Conservation (phyloP, 2,888 invertebrate genomes). For the Erebia aethiops region DNA sequence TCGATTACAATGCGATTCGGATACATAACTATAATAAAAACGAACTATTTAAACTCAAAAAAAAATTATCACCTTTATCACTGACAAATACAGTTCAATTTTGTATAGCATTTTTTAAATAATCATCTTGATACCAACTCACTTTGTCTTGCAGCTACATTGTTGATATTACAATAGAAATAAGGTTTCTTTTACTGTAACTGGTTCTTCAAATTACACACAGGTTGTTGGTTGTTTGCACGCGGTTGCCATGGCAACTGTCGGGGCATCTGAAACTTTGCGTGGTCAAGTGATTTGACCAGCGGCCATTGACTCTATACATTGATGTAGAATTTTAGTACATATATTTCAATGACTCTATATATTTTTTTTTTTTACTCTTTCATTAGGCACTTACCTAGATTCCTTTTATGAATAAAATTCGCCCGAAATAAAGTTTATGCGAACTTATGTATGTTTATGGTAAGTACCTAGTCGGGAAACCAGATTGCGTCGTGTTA, state of each 20-base stretch:
- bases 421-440: no score
- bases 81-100: not conserved
- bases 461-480: no score
- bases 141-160: not conserved
- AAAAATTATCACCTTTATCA: conserved; percentile 8
- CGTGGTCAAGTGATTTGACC: conserved; percentile 56
- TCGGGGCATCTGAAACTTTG: conserved; percentile 65
- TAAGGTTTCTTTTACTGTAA: not conserved
- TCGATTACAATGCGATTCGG: not conserved
- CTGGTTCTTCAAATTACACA: not conserved
- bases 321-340: no score
- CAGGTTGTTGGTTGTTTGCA: conserved; percentile 54
- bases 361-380: no score
- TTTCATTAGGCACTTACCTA: conserved; percentile 33
- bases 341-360: conserved; percentile 66
- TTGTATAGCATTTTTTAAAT: not conserved
- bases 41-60: not conserved
- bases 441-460: no score
- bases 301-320: conserved; percentile 59
- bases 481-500: no score
- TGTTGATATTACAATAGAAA: not conserved
- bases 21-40: not conserved
- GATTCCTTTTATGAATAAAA: conserved; percentile 4
- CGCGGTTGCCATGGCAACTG: conserved; percentile 66
- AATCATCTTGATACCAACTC: not conserved